Conservation (phyloP, 2,113 vertebrate species). For the Camelus bactrianus region DNA sequence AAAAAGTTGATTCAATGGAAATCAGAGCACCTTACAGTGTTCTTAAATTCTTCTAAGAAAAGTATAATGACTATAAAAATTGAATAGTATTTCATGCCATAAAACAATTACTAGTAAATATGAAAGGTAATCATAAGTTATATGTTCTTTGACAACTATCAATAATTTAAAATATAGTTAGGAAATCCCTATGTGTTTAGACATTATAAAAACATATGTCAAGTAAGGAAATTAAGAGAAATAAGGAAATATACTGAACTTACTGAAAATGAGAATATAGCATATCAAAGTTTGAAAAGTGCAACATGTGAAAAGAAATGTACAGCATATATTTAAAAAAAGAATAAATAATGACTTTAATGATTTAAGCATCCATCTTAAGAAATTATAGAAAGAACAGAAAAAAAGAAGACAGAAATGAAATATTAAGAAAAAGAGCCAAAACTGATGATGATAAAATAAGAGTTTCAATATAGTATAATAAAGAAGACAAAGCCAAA, state of each 20-base stretch:
- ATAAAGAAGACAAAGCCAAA: conserved; percentile 7
- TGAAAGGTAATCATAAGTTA: not conserved
- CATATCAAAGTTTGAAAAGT: not conserved
- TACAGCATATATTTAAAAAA: not conserved
- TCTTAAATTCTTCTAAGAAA: not conserved
- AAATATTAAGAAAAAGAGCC: not conserved
- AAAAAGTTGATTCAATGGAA: not conserved
- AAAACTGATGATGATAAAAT: not conserved
- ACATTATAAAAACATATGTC: not conserved
- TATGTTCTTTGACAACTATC: not conserved
- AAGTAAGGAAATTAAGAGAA: not conserved
- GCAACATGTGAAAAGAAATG: not conserved
- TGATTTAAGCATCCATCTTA: not conserved
- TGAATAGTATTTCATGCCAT: not conserved
- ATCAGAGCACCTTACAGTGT: not conserved
- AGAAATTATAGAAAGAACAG: not conserved
- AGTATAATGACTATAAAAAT: not conserved
- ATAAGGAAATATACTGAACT: not conserved
- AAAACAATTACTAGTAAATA: not conserved
- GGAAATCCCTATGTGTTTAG: not conserved
- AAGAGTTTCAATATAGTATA: not conserved
- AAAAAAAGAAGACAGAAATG: not conserved
- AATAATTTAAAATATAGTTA: not conserved
- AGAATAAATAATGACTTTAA: not conserved
- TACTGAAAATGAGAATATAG: not conserved